Evolutionary conservation across 1,140 invertebrate genomes (phyloP), one percentile per base, ranked within the genome.

Genomic region (Eciton burchellii): DNA sequence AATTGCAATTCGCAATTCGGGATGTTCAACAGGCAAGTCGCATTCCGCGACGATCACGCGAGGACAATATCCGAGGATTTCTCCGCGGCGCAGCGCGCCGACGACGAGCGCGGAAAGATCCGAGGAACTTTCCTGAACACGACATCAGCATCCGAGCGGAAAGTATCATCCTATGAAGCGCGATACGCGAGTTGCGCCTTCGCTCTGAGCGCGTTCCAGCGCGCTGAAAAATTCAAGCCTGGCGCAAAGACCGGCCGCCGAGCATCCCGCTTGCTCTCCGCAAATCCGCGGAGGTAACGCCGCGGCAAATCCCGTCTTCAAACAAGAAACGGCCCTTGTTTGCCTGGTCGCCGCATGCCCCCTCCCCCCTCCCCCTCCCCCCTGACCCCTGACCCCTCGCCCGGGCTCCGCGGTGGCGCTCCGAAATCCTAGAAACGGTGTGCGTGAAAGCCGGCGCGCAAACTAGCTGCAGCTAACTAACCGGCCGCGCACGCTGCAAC

Each of bases 231-330:
- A 79, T 79, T 79, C 63, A 79, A 35, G 14, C 24, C 49, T 35
- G 74, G 74, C 26, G 72, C 74, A 79, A 57, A 29, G 52, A 49
- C 56, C 26, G 68, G 43, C 35, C 57, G 47, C 52, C 77, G 35
- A 85, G 65, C 84, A 85, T 72, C 57, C 24, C 54, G 59, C 62
- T 79, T 84, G 57, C 56, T 82, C 76, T 63, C 59, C 71, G 49
- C 83, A 84, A 88, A 88, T 87, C 65, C 82, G 81, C 49, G 82
- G n/a, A 84, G 87, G 35, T 88, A 88, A 88, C 86, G 72, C 70
- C 52, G 71, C 59, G 85, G 86, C 84, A 87, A 88, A 88, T 88
- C 85, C 86, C n/a, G 47, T 68, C 82, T 87, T 88, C 86, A 88
- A 88, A 88, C 85, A 88, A 88, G 72, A 73, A 35, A 35, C 35